phyloP scores from a whole-genome alignment of 2,797 vertebrate genomes.

The Protonibea diacanthus region DNA sequence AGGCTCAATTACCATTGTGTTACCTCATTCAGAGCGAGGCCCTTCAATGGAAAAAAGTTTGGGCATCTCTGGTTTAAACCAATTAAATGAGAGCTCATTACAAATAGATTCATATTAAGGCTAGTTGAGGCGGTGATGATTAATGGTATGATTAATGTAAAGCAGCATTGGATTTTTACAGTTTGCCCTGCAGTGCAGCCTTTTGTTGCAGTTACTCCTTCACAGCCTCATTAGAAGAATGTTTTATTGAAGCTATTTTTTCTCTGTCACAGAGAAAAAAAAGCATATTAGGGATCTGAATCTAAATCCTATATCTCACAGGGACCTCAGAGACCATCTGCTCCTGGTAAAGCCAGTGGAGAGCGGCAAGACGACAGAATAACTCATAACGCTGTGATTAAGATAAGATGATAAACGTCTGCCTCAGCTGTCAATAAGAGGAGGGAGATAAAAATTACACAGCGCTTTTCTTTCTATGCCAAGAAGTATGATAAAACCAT shows the following conservation, averaged over 20 bases:
- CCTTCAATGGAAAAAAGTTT: no score
- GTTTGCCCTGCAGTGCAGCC: conserved; percentile 1
- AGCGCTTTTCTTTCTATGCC: background rate
- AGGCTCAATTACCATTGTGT: no score
- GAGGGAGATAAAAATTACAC: background rate
- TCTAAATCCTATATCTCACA: conserved; percentile 3
- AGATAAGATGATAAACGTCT: conserved; percentile 12
- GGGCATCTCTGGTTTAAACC: background rate
- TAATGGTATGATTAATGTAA: background rate
- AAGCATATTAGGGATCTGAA: background rate
- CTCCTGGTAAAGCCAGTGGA: background rate
- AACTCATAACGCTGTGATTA: conserved; percentile 3
- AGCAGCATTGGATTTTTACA: background rate
- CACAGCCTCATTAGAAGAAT: conserved; percentile 8
- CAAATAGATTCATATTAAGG: background rate
- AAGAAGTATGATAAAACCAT: conserved; percentile 17
- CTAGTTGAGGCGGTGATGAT: background rate
- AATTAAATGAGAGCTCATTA: background rate
- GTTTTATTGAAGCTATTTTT: conserved; percentile 2
- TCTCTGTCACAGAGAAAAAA: background rate
- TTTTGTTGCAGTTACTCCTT: background rate
- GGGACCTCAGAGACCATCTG: conserved; percentile 9
- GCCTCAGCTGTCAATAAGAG: background rate
- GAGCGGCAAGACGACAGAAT: background rate
- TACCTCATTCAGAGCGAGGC: no score